Evolutionary conservation across 2,888 invertebrate species (phyloP).

Genomic region (Clostera curtula): DNA sequence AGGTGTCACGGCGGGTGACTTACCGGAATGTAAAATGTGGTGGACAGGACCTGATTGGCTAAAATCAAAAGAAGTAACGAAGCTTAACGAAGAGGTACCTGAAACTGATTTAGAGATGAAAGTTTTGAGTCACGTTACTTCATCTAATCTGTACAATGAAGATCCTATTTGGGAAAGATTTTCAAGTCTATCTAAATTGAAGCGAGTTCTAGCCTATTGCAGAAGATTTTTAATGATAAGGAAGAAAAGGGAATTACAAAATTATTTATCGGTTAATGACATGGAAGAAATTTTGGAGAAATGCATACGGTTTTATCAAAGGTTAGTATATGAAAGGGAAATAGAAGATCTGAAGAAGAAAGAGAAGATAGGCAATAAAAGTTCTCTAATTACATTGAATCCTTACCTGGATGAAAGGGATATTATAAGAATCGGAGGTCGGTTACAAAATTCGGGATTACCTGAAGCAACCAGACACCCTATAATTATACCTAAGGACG

Average conservation of each 20-base stretch:
- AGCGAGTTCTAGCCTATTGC: conserved; percentile 8
- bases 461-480: too few species aligned
- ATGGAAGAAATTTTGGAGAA: neutral
- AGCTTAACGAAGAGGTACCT: neutral
- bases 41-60: conserved; percentile 6
- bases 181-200: conserved; percentile 5
- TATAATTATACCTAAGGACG: too few species aligned
- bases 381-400: too few species aligned
- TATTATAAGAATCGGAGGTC: too few species aligned
- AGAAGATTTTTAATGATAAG: conserved; percentile 4
- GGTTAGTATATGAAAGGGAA: conserved; percentile 2
- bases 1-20: conserved; percentile 1
- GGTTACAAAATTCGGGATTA: too few species aligned
- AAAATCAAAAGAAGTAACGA: neutral
- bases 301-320: conserved; percentile 4
- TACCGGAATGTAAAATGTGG: conserved; percentile 4
- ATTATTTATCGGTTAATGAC: conserved; percentile 2
- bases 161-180: conserved; percentile 7
- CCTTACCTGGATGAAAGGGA: too few species aligned
- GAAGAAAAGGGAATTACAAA: conserved; percentile 1
- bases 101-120: conserved; percentile 3
- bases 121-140: neutral
- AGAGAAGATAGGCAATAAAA: conserved; percentile 6
- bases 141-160: conserved; percentile 1
- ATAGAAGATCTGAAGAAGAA: conserved; percentile 6